Percentiles rank a stretch among this genome's conserved stretches.
Evolutionary conservation across 2,113 vertebrate genomes (phyloP).

Genomic region (Phainopepla nitens): DNA sequence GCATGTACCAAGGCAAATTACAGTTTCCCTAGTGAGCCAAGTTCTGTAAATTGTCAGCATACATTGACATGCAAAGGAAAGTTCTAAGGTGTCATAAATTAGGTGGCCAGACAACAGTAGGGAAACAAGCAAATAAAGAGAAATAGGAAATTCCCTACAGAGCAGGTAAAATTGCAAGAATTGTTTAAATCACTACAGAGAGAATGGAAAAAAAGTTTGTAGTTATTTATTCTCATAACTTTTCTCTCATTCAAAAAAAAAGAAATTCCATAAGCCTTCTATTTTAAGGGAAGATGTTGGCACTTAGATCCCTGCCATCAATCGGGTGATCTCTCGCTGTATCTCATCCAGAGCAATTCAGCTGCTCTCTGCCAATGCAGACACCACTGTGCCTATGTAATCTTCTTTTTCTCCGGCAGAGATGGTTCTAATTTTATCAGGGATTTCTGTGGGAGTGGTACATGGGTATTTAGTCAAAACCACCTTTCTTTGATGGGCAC

Average conservation of each 20-base stretch:
- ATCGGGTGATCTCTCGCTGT: background rate
- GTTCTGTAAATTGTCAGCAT: conserved; percentile 7
- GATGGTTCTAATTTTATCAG: background rate
- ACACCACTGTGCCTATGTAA: background rate
- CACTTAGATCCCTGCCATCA: background rate
- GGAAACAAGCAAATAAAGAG: background rate
- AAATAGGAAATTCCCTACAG: background rate
- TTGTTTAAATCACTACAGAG: background rate
- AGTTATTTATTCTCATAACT: background rate
- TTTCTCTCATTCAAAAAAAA: background rate
- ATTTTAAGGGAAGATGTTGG: background rate
- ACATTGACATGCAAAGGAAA: background rate
- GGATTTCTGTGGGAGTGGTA: background rate
- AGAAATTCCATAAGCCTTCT: background rate
- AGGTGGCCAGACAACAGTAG: background rate
- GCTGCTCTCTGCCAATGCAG: background rate
- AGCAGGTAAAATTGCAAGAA: background rate
- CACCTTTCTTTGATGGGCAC: background rate
- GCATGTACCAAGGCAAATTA: background rate
- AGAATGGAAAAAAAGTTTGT: background rate
- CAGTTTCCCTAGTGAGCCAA: background rate
- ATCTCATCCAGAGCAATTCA: background rate
- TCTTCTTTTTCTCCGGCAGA: background rate
- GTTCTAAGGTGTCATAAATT: background rate
- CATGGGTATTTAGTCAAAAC: background rate